Percentiles rank a stretch among this genome's conserved stretches.
Conservation (phyloP, 2,113 vertebrate species). For the Cranoglanis bouderius region DNA sequence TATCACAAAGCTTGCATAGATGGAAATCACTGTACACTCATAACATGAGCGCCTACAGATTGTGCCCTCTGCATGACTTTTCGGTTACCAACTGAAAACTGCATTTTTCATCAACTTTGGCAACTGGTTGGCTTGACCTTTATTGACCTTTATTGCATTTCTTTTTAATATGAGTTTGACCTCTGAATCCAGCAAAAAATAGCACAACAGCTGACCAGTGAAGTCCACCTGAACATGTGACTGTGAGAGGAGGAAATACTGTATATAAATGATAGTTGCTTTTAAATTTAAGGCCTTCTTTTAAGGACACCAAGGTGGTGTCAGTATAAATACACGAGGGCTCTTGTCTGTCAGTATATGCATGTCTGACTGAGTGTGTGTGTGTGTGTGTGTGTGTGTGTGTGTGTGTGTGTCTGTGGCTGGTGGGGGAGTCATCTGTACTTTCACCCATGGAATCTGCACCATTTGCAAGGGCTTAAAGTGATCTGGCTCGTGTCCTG, state of each 20-base stretch:
- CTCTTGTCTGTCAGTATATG: conserved; percentile 58
- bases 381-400: conserved; percentile 5
- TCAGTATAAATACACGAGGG: conserved; percentile 61
- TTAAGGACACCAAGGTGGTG: conserved; percentile 60
- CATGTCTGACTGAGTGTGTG: not conserved
- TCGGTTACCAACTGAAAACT: conserved; percentile 36
- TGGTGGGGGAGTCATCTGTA: conserved; percentile 48
- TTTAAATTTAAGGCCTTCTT: conserved; percentile 54
- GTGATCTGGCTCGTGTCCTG: conserved; percentile 62
- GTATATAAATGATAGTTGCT: conserved; percentile 60
- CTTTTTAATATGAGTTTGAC: not conserved
- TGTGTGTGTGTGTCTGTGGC: conserved; percentile 9
- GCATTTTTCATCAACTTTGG: not conserved
- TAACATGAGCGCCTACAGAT: conserved; percentile 43
- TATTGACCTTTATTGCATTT: not conserved
- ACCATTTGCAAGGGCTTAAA: conserved; percentile 65
- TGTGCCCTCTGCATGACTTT: conserved; percentile 52
- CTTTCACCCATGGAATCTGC: conserved; percentile 74
- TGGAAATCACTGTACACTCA: conserved; percentile 47
- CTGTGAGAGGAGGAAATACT: conserved; percentile 53
- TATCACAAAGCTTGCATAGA: conserved; percentile 42
- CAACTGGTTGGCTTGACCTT: not conserved
- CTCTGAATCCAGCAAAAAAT: conserved; percentile 50
- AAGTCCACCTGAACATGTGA: conserved; percentile 61
- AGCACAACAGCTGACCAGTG: conserved; percentile 64